phyloP scores from a whole-genome alignment of 2,113 vertebrate species.

The Malurus cyaneus region DNA sequence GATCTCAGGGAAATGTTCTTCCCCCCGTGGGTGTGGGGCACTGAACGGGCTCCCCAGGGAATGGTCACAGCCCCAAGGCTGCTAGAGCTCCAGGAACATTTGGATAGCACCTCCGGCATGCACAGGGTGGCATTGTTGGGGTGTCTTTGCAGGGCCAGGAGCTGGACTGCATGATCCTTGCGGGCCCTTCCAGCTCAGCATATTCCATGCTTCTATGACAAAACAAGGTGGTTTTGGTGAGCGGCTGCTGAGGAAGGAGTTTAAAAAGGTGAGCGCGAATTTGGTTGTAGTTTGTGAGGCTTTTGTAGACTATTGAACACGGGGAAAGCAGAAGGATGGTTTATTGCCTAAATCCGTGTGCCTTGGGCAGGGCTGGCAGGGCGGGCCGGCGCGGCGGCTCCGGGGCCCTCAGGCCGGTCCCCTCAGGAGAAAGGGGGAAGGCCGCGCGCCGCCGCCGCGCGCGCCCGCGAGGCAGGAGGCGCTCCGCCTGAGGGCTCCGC shows the following conservation, averaged over 20 bases:
- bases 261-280: not conserved
- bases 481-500: not conserved
- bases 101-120: too few relatives aligned
- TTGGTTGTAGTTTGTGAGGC: not conserved
- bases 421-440: not conserved
- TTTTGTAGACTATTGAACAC: accelerated
- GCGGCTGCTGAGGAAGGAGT: not conserved
- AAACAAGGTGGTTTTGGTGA: not conserved
- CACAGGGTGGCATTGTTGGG: not conserved
- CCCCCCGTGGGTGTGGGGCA: not conserved
- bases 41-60: not conserved
- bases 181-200: not conserved
- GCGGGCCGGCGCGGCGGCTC: not conserved
- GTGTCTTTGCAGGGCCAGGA: not conserved
- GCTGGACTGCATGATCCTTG: too few relatives aligned
- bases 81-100: not conserved
- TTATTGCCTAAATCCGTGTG: accelerated
- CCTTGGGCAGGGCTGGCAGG: accelerated
- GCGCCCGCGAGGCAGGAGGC: not conserved
- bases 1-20: too few relatives aligned
- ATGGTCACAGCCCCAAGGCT: not conserved
- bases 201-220: not conserved
- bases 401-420: not conserved
- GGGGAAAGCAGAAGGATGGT: accelerated
- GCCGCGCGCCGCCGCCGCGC: not conserved